phyloP scores from a whole-genome alignment of 1,140 invertebrate genomes.

The Drosophila sproati region DNA sequence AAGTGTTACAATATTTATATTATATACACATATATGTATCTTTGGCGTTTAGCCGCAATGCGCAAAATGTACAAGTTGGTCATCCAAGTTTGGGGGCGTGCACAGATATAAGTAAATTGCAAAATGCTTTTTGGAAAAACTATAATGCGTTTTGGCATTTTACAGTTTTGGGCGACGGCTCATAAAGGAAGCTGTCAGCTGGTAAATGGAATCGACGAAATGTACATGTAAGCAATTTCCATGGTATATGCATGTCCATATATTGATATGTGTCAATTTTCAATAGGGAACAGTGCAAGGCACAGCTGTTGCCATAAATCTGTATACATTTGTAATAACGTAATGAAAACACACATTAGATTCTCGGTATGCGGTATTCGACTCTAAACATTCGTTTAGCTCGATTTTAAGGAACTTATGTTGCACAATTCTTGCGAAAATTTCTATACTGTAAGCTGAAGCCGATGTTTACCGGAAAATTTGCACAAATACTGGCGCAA shows the following conservation, averaged over 20 bases:
- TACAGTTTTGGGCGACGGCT: neutral
- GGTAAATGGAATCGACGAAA: conserved; percentile 1
- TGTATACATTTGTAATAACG: neutral
- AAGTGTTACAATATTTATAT: conserved; percentile 48
- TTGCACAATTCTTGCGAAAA: neutral
- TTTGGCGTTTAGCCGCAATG: conserved; percentile 43
- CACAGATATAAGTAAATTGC: conserved; percentile 7
- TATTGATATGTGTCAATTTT: neutral
- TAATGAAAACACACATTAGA: neutral
- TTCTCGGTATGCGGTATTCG: neutral
- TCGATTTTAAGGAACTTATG: neutral
- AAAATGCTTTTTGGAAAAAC: conserved; percentile 13
- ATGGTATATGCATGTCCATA: neutral
- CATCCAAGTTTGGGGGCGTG: conserved; percentile 40
- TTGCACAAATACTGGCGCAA: conserved; percentile 26
- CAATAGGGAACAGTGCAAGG: neutral
- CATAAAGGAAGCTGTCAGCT: conserved; percentile 10
- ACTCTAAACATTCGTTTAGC: neutral
- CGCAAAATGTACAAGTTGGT: conserved; percentile 42
- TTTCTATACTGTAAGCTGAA: neutral
- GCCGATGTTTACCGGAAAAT: conserved; percentile 19
- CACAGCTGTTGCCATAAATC: conserved; percentile 31
- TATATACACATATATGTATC: conserved; percentile 10
- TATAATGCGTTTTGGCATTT: conserved; percentile 22
- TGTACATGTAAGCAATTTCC: neutral